A percentile compares a stretch with the other conserved stretches of the same genome.
Evolutionary conservation across 2,113 vertebrate genomes (phyloP).

Genomic region (Uria aalge): DNA sequence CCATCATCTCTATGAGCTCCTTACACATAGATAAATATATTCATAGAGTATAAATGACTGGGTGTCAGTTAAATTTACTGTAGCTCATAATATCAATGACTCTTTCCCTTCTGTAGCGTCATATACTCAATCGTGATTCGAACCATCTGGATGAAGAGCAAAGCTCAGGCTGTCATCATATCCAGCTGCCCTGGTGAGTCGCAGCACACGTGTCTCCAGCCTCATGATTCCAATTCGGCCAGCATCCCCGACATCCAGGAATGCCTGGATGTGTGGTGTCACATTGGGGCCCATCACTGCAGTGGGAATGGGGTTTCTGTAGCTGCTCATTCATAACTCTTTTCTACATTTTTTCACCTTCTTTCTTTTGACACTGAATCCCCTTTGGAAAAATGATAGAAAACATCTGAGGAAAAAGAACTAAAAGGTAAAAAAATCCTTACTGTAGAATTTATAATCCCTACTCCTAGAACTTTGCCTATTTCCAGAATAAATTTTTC

Average conservation of each 20-base stretch:
- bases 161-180: slow-evolving; percentile 60
- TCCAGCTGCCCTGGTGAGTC: slow-evolving; percentile 75
- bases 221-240: accelerated
- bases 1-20: neutral
- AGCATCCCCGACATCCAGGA: neutral
- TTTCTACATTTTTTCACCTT: neutral
- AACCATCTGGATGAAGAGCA: slow-evolving; percentile 81
- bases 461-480: neutral
- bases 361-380: neutral
- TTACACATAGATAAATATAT: neutral
- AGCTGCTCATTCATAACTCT: neutral
- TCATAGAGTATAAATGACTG: accelerated
- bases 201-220: neutral
- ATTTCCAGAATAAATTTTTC: neutral
- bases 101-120: slow-evolving; percentile 25
- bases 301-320: neutral
- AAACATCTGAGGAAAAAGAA: neutral
- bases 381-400: neutral
- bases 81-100: neutral
- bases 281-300: accelerated
- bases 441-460: neutral
- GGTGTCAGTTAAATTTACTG: neutral
- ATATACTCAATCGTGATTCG: slow-evolving; percentile 78
- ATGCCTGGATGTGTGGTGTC: neutral
- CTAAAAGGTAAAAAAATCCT: neutral